Evolutionary conservation across 2,113 vertebrate genomes (phyloP), one percentile per base, ranked within the genome.

Genomic region (Gnathonemus echidnorhynchus): DNA sequence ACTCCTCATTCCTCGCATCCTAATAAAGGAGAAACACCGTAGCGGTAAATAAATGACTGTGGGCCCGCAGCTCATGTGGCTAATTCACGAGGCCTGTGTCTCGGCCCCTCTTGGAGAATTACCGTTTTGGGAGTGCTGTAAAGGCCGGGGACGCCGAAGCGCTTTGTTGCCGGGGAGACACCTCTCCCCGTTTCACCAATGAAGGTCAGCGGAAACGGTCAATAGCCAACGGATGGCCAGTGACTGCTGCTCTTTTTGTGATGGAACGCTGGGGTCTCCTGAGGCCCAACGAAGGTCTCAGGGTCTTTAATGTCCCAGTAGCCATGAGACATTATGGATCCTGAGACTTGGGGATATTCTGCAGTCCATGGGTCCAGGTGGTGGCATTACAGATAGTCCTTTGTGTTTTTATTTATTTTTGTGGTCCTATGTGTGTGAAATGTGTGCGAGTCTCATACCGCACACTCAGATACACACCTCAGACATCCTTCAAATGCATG

Each of bases 161-260:
- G 88, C 90, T 91, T 45, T 89, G 92, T 92, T 94, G 91, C 91
- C 94, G 92, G 92, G 91, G 90, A 93, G 91, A 87, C 89, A 90
- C 90, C 93, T 93, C 92, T 89, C 89, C 89, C 93, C 92, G 91
- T 92, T 93, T 93, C 91, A 92, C 87, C 87, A 86, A 91, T 92
- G 94, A 95, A 95, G 93, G 93, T 95, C 93, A 94, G 93, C 91
- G 91, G 94, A 93, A 95, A 94, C 93, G 93, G 95, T 95, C 93
- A 27, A 94, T 94, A 70, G 92, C 93, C 92, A 92, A 3, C 90
- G 93, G 93, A 94, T 92, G 49, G 91, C 91, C 92, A 84, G 88
- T 48, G 31, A 88, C 93, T 88, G 88, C 86, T 2, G 48, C 62
- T 91, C 91, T 91, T 92, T 27, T 93, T 92, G 94, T 93, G 90